A percentile compares a stretch with the other conserved stretches of the same genome.
Evolutionary conservation across 2,113 vertebrate species (phyloP).

Genomic region (Pardalotus punctatus): DNA sequence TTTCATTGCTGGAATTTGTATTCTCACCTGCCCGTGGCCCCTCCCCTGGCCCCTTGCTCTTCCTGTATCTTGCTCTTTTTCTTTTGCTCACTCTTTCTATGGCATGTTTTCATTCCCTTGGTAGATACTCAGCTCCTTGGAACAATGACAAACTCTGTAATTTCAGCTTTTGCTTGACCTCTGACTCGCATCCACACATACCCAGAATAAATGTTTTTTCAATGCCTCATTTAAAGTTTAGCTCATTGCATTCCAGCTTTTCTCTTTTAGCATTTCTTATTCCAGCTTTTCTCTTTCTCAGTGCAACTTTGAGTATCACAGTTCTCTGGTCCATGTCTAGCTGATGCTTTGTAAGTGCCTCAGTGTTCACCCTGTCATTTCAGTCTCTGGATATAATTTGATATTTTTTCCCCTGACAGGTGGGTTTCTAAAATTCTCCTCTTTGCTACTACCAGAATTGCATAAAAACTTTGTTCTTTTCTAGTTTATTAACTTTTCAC

Average conservation of each 20-base stretch:
- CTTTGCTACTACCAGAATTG: background rate
- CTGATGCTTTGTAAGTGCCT: background rate
- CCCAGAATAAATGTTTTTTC: background rate
- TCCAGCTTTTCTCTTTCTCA: background rate
- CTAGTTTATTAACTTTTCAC: background rate
- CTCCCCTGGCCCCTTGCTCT: fast-evolving
- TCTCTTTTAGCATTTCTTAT: background rate
- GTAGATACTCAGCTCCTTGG: background rate
- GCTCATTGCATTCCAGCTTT: background rate
- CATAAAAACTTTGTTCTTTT: background rate
- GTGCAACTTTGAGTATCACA: background rate
- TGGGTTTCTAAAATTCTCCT: background rate
- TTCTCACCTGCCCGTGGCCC: background rate
- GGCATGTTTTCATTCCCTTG: background rate
- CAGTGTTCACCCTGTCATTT: background rate
- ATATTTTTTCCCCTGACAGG: background rate
- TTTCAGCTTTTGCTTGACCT: background rate
- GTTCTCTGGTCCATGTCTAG: background rate
- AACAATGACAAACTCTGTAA: background rate
- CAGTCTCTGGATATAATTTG: background rate
- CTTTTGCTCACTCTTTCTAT: background rate
- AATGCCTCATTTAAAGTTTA: background rate
- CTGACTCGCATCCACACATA: background rate
- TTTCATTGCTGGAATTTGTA: background rate
- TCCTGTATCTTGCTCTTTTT: background rate